A percentile compares a stretch with the other conserved stretches of the same genome.
Conservation (phyloP, 2,113 vertebrate genomes). For the Jaculus jaculus region DNA sequence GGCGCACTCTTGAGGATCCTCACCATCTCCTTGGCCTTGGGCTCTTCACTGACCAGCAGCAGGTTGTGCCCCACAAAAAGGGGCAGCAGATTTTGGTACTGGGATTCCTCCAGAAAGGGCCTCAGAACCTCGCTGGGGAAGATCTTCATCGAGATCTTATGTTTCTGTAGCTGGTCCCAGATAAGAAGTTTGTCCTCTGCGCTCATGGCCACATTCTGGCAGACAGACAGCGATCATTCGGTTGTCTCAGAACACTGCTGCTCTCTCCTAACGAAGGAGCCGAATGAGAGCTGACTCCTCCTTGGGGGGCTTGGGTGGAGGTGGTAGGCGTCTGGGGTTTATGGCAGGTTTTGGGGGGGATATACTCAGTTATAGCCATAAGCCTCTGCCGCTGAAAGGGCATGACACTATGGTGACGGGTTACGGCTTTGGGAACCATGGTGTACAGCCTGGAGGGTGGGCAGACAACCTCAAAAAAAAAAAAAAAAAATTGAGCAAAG, state of each 20-base stretch:
- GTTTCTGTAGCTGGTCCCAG: slow-evolving; percentile 85
- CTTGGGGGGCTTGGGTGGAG: not conserved
- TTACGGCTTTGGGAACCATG: slow-evolving; percentile 93
- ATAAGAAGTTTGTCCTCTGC: slow-evolving; percentile 87
- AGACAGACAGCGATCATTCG: slow-evolving; percentile 93
- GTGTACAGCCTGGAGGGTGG: slow-evolving; percentile 87
- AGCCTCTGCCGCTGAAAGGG: slow-evolving; percentile 92
- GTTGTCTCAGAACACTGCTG: slow-evolving; percentile 83
- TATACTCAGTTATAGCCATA: slow-evolving; percentile 91
- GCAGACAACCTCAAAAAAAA: slow-evolving; percentile 87
- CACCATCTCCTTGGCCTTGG: slow-evolving; percentile 92
- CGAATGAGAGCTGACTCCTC: slow-evolving; percentile 85
- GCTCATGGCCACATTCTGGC: slow-evolving; percentile 87
- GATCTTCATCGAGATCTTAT: slow-evolving; percentile 88
- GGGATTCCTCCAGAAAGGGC: slow-evolving; percentile 85
- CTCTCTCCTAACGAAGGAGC: slow-evolving; percentile 84
- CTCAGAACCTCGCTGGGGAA: slow-evolving; percentile 90
- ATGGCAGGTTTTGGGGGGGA: slow-evolving; percentile 86
- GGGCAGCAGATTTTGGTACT: slow-evolving; percentile 88
- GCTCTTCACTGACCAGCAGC: slow-evolving; percentile 90
- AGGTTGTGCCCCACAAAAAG: slow-evolving; percentile 90
- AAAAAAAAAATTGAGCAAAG: too few species aligned
- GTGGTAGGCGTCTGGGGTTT: slow-evolving; percentile 80
- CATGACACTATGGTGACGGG: slow-evolving; percentile 91
- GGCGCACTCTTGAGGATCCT: slow-evolving; percentile 84